Base-by-base conservation (phyloP, 2,113 vertebrate genomes). In the Cinclus mexicanus region DNA sequence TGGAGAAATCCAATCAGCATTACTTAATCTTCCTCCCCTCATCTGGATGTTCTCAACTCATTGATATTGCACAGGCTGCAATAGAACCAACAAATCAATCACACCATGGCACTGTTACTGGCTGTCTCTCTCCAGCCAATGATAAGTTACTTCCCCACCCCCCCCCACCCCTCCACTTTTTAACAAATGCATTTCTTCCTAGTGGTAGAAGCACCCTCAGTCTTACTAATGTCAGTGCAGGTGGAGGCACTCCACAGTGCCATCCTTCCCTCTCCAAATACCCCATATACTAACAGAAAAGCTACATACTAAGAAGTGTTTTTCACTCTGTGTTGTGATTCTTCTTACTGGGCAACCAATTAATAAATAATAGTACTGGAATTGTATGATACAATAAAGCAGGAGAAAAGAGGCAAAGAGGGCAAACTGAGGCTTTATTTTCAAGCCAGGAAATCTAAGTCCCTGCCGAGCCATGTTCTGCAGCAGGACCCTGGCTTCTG, bases 21-120 rank as follows among this genome's bases (percentile, higher is more conserved):
- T 97, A 90, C 53, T 78, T 96, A 97, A 97, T 87, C 65, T 74
- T 79, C 31, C 28, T 94, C 55, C 60, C 76, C 94, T 88, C 90
- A 87, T 95, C 95, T 97, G 94, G 82, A 72, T 94, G 72, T 92
- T 93, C 87, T 98, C 93, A 96, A 86, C 68, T 89, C 89, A 90
- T 77, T 97, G 97, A 98, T 91, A 90, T 68, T 97, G 76, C 72
- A 90, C 96, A 97, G 96, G 82, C 93, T 90, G 53, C 64, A 84
- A 94, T 46, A 93, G 85, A 93, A 94, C 94, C 94, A 97, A 95
- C 97, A 96, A 94, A 96, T 97, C 95, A 87, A 57, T 96, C 93
- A 96, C 4, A 2, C 31, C 80, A 71, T 79, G 82, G 83, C 87
- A 93, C 50, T 91, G 72, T 97, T 96, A 92, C 93, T 94, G 83